A percentile compares a stretch with the other conserved stretches of the same genome.
Conservation (phyloP, 2,888 invertebrate genomes). For the Stenichneumon culpator region DNA sequence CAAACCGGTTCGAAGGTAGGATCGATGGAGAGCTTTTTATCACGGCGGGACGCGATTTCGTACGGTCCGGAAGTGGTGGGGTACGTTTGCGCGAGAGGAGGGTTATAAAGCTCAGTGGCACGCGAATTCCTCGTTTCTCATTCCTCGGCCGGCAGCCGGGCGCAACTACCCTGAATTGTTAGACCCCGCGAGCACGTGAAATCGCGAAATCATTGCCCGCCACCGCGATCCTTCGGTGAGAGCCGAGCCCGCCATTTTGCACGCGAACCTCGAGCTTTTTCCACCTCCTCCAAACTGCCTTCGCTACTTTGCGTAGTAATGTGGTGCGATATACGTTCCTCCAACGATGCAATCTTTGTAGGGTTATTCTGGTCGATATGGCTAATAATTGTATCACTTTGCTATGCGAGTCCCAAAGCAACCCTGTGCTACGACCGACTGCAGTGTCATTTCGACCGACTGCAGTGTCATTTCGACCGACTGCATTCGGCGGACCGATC, state of each 20-base stretch:
- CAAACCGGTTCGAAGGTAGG: constrained; percentile 10
- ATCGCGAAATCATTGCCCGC: constrained; percentile 63
- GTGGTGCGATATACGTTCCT: not conserved
- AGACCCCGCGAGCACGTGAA: constrained; percentile 51
- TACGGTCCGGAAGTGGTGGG: not conserved
- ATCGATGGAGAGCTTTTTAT: constrained; percentile 32
- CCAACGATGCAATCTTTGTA: too few species aligned
- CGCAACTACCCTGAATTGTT: constrained; percentile 62
- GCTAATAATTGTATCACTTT: too few species aligned
- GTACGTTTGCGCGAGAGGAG: constrained; percentile 1
- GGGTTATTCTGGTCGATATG: too few species aligned
- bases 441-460: too few species aligned
- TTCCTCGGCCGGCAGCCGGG: not conserved
- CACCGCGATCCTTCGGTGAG: constrained; percentile 17
- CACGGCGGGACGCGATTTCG: constrained; percentile 18
- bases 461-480: too few species aligned
- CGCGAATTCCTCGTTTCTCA: constrained; percentile 65
- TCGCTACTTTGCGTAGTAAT: constrained; percentile 1
- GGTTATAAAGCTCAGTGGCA: constrained; percentile 43
- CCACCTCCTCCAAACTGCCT: constrained; percentile 5
- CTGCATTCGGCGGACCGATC: too few species aligned
- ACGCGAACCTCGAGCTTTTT: constrained; percentile 44
- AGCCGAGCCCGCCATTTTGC: constrained; percentile 31
- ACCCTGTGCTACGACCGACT: too few species aligned
- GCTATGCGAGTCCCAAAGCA: too few species aligned